A percentile compares a stretch with the other conserved stretches of the same genome.
Evolutionary conservation across 2,113 vertebrate genomes (phyloP).

Genomic region (Eulemur macaco): DNA sequence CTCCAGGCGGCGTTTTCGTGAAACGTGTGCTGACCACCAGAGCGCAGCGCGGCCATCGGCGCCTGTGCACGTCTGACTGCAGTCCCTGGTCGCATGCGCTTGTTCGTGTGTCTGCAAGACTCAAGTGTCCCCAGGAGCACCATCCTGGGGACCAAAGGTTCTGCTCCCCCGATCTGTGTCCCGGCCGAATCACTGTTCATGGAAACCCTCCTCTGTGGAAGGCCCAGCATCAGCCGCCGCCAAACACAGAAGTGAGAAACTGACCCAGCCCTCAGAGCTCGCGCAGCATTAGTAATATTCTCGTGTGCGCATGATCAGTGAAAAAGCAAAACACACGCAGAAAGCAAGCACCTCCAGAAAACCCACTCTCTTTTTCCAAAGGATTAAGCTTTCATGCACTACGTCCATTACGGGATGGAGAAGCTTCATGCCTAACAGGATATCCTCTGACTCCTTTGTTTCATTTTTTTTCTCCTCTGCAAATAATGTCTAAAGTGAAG

Average conservation of each 20-base stretch:
- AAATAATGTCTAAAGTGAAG: slow-evolving; percentile 21
- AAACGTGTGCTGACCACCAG: neutral
- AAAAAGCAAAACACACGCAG: neutral
- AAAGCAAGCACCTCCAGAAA: neutral
- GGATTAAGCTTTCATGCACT: neutral
- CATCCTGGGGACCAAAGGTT: neutral
- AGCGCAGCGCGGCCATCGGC: neutral
- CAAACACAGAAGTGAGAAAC: neutral
- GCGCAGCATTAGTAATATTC: neutral
- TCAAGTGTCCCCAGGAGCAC: neutral
- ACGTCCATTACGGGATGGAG: neutral
- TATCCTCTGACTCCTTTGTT: neutral
- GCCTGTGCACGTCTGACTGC: neutral
- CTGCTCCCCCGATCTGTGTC: neutral
- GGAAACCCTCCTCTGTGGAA: neutral
- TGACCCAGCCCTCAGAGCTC: neutral
- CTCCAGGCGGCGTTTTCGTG: neutral
- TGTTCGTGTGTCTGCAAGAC: neutral
- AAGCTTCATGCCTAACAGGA: neutral
- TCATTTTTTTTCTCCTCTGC: neutral
- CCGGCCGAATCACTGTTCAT: neutral
- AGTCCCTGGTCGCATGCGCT: neutral
- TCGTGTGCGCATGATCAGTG: neutral
- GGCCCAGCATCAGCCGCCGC: neutral
- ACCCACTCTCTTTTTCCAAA: neutral